These are phyloP conservation scores for Lasioglossum calceatum DNA, from an alignment of 2,888 invertebrate genomes.

Conservation along the genomic window DNA sequence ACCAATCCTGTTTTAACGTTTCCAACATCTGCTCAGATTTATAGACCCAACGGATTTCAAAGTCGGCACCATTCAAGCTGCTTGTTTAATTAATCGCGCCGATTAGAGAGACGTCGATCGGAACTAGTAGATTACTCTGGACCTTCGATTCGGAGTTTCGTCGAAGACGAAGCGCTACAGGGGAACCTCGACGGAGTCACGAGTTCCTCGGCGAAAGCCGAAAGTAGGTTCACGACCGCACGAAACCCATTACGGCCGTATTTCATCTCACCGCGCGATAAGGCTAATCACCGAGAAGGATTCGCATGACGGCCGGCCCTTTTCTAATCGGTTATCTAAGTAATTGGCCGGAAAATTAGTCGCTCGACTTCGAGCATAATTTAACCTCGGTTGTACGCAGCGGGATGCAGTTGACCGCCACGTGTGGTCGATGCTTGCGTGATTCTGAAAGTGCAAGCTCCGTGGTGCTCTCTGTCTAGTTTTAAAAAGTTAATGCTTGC, in stretches of 20 bases:
- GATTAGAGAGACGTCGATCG: neutral
- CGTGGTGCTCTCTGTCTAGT: neutral
- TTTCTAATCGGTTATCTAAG: conserved; percentile 35
- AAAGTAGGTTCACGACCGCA: conserved; percentile 17
- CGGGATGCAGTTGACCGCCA: neutral
- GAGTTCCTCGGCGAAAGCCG: neutral
- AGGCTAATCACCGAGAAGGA: conserved; percentile 26
- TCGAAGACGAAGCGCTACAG: neutral
- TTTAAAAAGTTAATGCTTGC: neutral
- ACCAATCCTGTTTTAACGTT: neutral
- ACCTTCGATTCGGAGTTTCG: neutral
- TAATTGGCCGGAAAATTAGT: conserved; percentile 27
- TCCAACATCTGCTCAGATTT: neutral
- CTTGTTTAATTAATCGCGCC: neutral
- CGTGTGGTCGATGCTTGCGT: neutral
- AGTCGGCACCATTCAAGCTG: neutral
- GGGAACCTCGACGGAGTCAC: neutral
- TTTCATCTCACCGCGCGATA: conserved; percentile 28
- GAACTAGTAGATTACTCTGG: neutral
- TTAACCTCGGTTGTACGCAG: neutral
- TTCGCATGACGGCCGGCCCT: conserved; percentile 14
- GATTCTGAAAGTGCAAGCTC: neutral
- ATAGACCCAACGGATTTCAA: neutral
- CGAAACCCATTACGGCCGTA: conserved; percentile 16
- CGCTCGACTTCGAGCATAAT: neutral